Evolutionary conservation across 2,888 invertebrate genomes (phyloP).

Genomic region (Phengaris alcon): DNA sequence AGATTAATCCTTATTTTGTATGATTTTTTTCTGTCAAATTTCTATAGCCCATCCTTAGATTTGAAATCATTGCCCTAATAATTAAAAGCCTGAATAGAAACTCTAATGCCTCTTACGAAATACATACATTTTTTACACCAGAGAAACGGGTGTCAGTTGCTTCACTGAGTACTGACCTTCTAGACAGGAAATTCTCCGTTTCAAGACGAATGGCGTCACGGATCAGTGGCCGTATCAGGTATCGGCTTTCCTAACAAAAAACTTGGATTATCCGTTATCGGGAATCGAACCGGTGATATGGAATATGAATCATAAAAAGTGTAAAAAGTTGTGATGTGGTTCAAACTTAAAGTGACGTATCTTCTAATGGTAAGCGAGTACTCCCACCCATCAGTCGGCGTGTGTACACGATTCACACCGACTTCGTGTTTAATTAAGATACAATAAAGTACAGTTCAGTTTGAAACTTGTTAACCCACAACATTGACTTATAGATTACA

Average conservation of each 20-base stretch:
- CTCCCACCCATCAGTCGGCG: no score
- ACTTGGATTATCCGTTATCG: not conserved
- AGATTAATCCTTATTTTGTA: no score
- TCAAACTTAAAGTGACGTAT: no score
- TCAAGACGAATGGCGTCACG: constrained; percentile 49
- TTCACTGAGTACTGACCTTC: constrained; percentile 53
- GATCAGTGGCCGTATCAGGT: constrained; percentile 34
- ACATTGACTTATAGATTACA: no score
- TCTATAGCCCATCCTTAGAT: no score
- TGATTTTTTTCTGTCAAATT: no score
- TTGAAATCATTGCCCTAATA: not conserved
- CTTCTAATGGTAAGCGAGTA: no score
- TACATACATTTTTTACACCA: constrained; percentile 33
- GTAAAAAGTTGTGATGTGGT: not conserved
- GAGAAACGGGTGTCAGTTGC: constrained; percentile 53
- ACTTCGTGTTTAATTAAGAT: no score
- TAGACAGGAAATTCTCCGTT: constrained; percentile 54
- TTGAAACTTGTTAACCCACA: no score
- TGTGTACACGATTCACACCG: no score
- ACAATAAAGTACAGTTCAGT: no score
- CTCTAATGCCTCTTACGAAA: constrained; percentile 3
- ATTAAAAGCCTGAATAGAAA: constrained; percentile 10
- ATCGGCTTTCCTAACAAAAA: constrained; percentile 37
- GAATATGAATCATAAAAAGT: not conserved
- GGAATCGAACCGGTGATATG: constrained; percentile 3